Percentiles rank a stretch among this genome's conserved stretches.
phyloP scores from a whole-genome alignment of 2,113 vertebrate species.

The Pteropus alecto region DNA sequence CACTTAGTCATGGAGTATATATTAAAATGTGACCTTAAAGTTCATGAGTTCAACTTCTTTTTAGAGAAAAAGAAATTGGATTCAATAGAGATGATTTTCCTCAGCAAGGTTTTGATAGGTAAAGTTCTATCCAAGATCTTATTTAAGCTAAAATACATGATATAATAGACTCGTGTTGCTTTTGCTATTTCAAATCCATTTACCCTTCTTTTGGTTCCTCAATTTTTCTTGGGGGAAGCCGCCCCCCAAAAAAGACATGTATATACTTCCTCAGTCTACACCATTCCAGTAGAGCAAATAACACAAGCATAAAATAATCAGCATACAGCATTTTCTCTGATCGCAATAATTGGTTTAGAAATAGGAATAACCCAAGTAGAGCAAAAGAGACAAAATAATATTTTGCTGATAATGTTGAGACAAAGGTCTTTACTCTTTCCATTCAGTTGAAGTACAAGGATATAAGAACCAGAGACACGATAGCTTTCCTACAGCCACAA shows the following conservation, averaged over 20 bases:
- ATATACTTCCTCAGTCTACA: not conserved
- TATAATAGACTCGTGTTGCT: not conserved
- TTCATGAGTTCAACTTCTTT: not conserved
- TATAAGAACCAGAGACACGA: not conserved
- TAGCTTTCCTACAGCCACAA: not conserved
- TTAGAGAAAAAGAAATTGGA: not conserved
- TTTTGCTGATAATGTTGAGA: not conserved
- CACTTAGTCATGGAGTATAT: not conserved
- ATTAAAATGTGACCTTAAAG: not conserved
- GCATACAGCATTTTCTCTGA: not conserved
- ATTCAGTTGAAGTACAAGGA: not conserved
- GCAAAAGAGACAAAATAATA: not conserved
- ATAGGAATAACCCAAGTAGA: not conserved
- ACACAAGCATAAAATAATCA: not conserved
- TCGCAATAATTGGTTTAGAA: not conserved
- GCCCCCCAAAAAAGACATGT: not conserved
- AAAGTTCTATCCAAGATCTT: not conserved
- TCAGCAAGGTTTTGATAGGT: not conserved
- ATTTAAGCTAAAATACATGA: not conserved
- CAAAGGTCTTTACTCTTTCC: not conserved
- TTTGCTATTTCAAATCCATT: not conserved
- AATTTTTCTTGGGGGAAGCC: not conserved
- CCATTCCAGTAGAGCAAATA: not conserved
- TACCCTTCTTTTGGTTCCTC: not conserved
- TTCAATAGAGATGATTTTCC: not conserved